Percentiles rank a stretch among this genome's conserved stretches.
Evolutionary conservation across 1,140 invertebrate genomes (phyloP).

Genomic region (Penaeus chinensis): DNA sequence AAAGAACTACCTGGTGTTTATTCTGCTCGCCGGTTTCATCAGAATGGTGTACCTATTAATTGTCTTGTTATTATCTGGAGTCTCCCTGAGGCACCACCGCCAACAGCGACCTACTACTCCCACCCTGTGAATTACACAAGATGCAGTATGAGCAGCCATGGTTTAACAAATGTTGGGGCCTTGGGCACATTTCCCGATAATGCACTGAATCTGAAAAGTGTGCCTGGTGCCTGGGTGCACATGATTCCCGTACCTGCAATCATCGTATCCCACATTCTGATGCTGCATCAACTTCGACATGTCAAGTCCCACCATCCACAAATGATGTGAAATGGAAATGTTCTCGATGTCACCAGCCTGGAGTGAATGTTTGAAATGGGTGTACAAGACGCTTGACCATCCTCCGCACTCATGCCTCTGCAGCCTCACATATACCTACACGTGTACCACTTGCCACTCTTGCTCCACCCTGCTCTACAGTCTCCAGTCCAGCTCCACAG

Average conservation of each 20-base stretch:
- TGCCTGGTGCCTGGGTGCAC: conserved; percentile 14
- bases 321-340: conserved; percentile 17
- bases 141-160: neutral
- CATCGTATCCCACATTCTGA: neutral
- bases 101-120: conserved; percentile 4
- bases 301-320: too few species aligned
- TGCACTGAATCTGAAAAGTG: conserved; percentile 15
- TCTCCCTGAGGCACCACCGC: neutral
- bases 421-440: neutral
- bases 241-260: neutral
- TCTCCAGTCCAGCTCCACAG: neutral
- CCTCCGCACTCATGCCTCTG: too few species aligned
- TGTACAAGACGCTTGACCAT: too few species aligned
- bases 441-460: neutral
- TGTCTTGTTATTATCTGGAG: conserved; percentile 16
- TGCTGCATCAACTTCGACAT: neutral
- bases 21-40: conserved; percentile 1
- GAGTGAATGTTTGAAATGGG: too few species aligned
- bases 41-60: conserved; percentile 13
- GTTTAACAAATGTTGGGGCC: conserved; percentile 10
- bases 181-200: conserved; percentile 33
- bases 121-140: conserved; percentile 7
- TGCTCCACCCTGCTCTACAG: neutral
- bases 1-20: too few species aligned
- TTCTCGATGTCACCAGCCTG: too few species aligned